These are phyloP conservation scores for Lepidonotus clava DNA, from an alignment of 2,888 invertebrate species.

Conservation along the genomic window DNA sequence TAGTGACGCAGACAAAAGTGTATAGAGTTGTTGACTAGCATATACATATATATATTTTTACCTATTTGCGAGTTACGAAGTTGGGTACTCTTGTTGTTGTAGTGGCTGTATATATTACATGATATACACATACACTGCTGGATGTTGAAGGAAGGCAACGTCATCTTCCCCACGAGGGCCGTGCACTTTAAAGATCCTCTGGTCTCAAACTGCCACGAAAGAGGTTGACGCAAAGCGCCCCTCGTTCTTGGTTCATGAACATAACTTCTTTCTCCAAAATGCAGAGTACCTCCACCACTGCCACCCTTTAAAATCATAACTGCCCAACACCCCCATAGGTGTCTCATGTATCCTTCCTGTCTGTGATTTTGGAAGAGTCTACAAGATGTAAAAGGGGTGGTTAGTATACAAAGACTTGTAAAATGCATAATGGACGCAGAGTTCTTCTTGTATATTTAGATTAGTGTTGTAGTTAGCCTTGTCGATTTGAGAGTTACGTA, in stretches of 20 bases:
- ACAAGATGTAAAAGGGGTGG: slow-evolving; percentile 21
- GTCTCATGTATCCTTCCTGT: slow-evolving; percentile 52
- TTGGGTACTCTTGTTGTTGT: slow-evolving; percentile 52
- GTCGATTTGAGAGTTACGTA: neutral
- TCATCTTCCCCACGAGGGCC: neutral
- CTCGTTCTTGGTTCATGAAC: neutral
- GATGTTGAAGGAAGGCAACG: slow-evolving; percentile 50
- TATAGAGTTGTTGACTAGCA: slow-evolving; percentile 52
- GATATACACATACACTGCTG: slow-evolving; percentile 50
- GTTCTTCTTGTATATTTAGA: slow-evolving; percentile 28
- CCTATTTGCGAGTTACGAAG: slow-evolving; percentile 50
- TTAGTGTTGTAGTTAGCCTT: slow-evolving; percentile 1
- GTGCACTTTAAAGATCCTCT: neutral
- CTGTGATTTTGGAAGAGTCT: slow-evolving; percentile 54
- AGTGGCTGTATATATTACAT: slow-evolving; percentile 35
- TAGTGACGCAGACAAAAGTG: slow-evolving; percentile 27
- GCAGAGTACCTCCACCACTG: slow-evolving; percentile 30
- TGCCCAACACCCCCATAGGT: slow-evolving; percentile 40
- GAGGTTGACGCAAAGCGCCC: neutral
- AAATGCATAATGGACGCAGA: slow-evolving; percentile 39
- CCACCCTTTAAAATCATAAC: slow-evolving; percentile 7
- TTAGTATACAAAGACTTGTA: slow-evolving; percentile 39
- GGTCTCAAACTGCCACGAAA: neutral
- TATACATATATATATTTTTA: slow-evolving; percentile 49
- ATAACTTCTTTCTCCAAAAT: slow-evolving; percentile 28